Conservation (phyloP, 1,140 invertebrate species). For the Teleogryllus occipitalis region DNA sequence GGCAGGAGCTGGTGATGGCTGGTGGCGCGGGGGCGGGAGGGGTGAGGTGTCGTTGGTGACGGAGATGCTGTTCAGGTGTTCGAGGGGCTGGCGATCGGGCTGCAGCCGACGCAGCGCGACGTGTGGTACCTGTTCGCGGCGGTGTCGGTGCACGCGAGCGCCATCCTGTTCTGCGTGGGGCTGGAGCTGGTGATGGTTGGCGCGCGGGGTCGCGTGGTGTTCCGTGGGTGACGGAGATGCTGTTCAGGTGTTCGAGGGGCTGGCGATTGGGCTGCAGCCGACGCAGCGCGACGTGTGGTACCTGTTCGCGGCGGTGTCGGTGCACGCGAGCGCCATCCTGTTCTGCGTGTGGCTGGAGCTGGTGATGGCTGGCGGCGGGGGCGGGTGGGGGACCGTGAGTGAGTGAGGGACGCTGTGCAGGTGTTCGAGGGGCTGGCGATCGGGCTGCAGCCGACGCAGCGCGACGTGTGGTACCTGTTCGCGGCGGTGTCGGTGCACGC, state of each 20-base stretch:
- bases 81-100: constrained; percentile 56
- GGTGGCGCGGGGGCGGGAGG: no score
- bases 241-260: constrained; percentile 47
- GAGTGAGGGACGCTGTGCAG: no score
- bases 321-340: constrained; percentile 48
- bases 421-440: constrained; percentile 58
- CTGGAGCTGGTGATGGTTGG: constrained; percentile 35
- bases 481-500: constrained; percentile 46
- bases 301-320: constrained; percentile 42
- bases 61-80: no score
- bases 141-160: constrained; percentile 44
- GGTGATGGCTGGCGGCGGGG: constrained; percentile 31
- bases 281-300: constrained; percentile 38
- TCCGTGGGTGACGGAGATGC: no score
- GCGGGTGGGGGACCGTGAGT: no score
- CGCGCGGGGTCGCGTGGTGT: no score
- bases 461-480: constrained; percentile 44
- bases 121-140: constrained; percentile 45
- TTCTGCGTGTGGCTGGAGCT: constrained; percentile 39
- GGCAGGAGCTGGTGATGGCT: constrained; percentile 34
- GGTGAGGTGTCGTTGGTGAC: no score
- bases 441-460: constrained; percentile 41
- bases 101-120: constrained; percentile 38
- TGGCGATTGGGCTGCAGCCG: constrained; percentile 52
- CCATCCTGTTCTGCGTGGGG: constrained; percentile 42